These are phyloP conservation scores for Cataglyphis rosenhaueri DNA, from an alignment of 2,888 invertebrate genomes.

Conservation along the genomic window DNA sequence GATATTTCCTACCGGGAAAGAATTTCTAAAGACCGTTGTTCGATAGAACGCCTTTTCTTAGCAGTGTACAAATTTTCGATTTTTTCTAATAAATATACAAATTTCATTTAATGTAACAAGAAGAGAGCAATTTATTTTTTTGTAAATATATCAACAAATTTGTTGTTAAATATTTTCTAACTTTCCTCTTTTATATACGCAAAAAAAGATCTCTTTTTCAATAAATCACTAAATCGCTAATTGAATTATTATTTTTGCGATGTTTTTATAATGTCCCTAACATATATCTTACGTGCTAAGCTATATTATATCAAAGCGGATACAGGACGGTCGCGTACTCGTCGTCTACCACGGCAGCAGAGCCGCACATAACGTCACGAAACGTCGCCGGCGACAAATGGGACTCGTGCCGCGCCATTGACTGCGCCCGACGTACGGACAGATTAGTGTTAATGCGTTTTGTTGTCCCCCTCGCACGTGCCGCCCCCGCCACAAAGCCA, in stretches of 20 bases:
- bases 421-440: slow-evolving; percentile 72
- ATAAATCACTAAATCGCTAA: background rate
- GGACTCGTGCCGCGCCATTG: slow-evolving; percentile 75
- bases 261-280: background rate
- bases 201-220: background rate
- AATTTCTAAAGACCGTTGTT: background rate
- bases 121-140: background rate
- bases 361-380: slow-evolving; percentile 69
- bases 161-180: background rate
- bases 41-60: background rate
- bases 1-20: background rate
- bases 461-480: slow-evolving; percentile 61
- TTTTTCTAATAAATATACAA: background rate
- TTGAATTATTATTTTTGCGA: background rate
- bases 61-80: background rate
- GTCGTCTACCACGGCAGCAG: slow-evolving; percentile 7
- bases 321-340: slow-evolving; percentile 24
- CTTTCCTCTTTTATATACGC: background rate
- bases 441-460: slow-evolving; percentile 77
- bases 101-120: background rate
- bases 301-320: background rate
- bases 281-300: background rate
- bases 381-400: slow-evolving; percentile 75
- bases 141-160: background rate
- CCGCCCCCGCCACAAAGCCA: slow-evolving; percentile 48